Evolutionary conservation across 2,113 vertebrate genomes (phyloP), one percentile per base, ranked within the genome.

Genomic region (Sylvicapra grimmia): DNA sequence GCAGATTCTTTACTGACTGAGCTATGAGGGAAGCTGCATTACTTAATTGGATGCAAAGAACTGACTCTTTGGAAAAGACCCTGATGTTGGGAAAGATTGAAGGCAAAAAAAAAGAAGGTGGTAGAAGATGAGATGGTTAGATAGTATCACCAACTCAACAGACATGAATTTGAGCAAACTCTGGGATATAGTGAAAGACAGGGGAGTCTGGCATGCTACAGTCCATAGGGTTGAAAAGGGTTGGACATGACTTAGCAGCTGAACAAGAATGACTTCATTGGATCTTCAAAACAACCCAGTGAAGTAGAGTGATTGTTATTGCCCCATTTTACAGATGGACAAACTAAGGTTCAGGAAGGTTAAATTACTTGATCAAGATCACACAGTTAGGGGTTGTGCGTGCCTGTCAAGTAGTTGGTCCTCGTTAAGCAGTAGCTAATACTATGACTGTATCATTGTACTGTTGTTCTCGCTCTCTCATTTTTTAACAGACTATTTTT

Each of bases 201-300:
- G 21, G 23, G 36, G 1, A 77, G 23, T 44, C 72, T 77, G 72
- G 29, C 36, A 44, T 2, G 12, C 36, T 77, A 23, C 36, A 77
- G 36, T 44, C 23, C 3, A 14, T 77, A 8, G 72, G 40, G 12
- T 44, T 0, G 0, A 5, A 40, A 23, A 40, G n/a, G 12, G 36
- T 25, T 23, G 1, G 36, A 44, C 36, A 44, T 44, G 36, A 77
- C 36, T 77, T 44, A 44, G 12, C 0, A 1, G 23, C 23, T 27
- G 72, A 77, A 75, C 36, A 75, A 44, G 11, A 72, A 23, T 72
- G 23, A 27, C 36, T 77, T 86, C 33, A n/a, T 2, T 23, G 9
- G 44, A 33, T 75, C 11, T 16, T 40, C n/a, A 33, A 33, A 84
- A 65, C 27, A 29, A 40, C 40, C 47, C 61, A 33, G 3, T 6